These are phyloP conservation scores for Corythornis cristatus DNA, from an alignment of 2,113 vertebrate genomes.

Conservation along the genomic window DNA sequence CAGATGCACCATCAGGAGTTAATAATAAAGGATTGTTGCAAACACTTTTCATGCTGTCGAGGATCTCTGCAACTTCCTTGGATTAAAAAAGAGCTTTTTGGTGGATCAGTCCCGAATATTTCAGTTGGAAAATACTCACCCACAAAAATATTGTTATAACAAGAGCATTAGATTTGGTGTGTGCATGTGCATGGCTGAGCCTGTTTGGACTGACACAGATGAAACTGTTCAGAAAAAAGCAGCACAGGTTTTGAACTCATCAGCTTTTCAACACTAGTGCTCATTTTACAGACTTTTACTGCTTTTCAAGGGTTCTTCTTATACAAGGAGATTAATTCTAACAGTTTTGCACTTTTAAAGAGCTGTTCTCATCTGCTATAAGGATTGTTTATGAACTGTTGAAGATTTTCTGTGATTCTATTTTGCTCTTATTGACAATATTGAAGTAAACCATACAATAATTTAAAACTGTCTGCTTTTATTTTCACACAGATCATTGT, in stretches of 20 bases:
- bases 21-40: slow-evolving; percentile 46
- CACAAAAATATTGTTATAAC: neutral
- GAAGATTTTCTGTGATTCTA: neutral
- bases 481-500: neutral
- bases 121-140: neutral
- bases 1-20: slow-evolving; percentile 56
- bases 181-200: neutral
- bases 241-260: neutral
- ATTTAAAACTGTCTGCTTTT: neutral
- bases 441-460: neutral
- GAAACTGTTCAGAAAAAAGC: neutral
- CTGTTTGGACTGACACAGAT: neutral
- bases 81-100: neutral
- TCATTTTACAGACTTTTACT: neutral
- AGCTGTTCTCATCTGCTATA: neutral
- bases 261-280: neutral
- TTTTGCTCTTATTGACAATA: neutral
- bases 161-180: neutral
- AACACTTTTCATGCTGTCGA: slow-evolving; percentile 1
- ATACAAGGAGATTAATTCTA: neutral
- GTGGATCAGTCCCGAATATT: neutral
- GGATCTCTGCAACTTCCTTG: neutral
- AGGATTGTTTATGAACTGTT: neutral
- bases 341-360: neutral
- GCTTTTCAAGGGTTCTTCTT: neutral